Evolutionary conservation across 2,113 vertebrate genomes (phyloP), one percentile per base, ranked within the genome.

Genomic region (Tetrax tetrax): DNA sequence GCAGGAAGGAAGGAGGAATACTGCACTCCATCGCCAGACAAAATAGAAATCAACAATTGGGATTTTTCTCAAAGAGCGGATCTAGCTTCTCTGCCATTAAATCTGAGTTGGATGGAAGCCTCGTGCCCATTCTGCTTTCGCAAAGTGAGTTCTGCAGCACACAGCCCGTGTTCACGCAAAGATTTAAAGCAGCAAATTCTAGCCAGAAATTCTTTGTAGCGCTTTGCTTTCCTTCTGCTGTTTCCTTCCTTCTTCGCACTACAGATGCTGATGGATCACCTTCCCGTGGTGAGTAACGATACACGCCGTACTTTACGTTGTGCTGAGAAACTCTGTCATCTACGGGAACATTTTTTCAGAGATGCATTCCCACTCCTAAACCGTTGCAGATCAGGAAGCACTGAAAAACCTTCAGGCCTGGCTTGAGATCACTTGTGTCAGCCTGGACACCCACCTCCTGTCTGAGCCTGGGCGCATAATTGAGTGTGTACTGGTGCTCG

Each of bases 41-140:
- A 94, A 96, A 96, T 51, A 95, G 86, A 95, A 87, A 93, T 95
- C 94, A 95, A 94, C 95, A 95, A 89, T 37, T 87, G 95, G 89
- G 90, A 64, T 72, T 95, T 90, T 94, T 93, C 90, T 86, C 74
- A 37, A 35, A 48, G 69, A 91, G 92, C 35, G 5, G 84, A 83
- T 95, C 95, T 60, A 6, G 78, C 96, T 87, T 71, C 90, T 77
- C 43, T 90, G 87, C 93, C 95, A 92, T 96, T 94, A 92, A 84
- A 79, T 57, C 91, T 2, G 3, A 93, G 79, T 48, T 95, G 92
- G 89, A 92, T 83, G 83, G 87, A 27, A 94, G 95, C 95, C 92
- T 79, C 47, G 50, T 78, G 64, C 96, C 94, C 95, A 65, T 95
- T 96, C 91, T 53, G 33, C 92, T 85, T 56, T 80, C 1, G 6